Base-by-base conservation (phyloP, 2,113 vertebrate genomes). In the Chrysochloris asiatica region DNA sequence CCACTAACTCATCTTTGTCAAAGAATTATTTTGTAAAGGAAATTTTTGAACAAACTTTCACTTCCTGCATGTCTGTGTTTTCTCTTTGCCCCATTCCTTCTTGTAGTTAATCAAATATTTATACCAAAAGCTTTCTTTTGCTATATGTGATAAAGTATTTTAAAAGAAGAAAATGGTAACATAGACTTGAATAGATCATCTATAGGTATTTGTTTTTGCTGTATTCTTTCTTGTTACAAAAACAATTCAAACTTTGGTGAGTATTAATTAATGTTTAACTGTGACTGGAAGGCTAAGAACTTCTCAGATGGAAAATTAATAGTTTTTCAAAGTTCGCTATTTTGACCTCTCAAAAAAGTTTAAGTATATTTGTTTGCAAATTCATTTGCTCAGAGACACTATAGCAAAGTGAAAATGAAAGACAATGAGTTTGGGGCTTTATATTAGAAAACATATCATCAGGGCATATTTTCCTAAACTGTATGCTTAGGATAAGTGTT, bases 1-100 rank as follows among this genome's bases (percentile, higher is more conserved):
- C 96, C 75, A 9, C 92, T 97, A 94, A 97, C 96, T 97, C 87
- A 92, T 96, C 94, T 95, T 90, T 97, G 91, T 97, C 93, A 95
- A 69, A 75, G 83, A 69, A 92, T 90, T 93, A 92, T 89, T 95
- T 94, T 94, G 54, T 95, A 93, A 61, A 95, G 94, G 95, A 92
- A 91, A 92, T 92, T 96, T 96, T 96, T 92, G 89, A 96, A 82
- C 96, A 97, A 73, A 93, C 79, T 95, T 95, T 73, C 48, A 41
- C 75, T 96, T 97, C 95, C 96, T 97, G 95, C 95, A 81, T 96
- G 89, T 89, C 91, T 95, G 83, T 94, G 84, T 88, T 96, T 96
- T 96, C 90, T 96, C 95, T 84, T 92, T 96, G 77, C 83, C 77
- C 63, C 50, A 93, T 91, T 95, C 69, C 86, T 95, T 86, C 78